These are phyloP conservation scores for Eupristina koningsbergeri DNA, from an alignment of 1,140 invertebrate species.

Conservation along the genomic window DNA sequence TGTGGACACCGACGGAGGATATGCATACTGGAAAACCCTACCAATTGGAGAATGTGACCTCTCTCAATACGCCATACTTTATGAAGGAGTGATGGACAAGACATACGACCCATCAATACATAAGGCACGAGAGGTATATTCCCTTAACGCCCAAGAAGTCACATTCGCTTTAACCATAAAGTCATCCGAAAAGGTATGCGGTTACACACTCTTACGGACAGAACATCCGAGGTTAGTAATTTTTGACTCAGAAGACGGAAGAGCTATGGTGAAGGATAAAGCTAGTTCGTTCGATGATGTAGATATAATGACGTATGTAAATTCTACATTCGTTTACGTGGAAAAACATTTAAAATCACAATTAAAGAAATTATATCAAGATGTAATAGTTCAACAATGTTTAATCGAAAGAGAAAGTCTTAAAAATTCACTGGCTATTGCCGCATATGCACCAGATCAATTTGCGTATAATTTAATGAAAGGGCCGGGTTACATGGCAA, in stretches of 20 bases:
- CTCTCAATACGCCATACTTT: constrained; percentile 47
- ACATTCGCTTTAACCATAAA: constrained; percentile 46
- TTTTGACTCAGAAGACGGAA: constrained; percentile 28
- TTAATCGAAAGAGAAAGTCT: too few relatives aligned
- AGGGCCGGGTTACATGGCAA: too few relatives aligned
- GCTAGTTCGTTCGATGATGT: too few relatives aligned
- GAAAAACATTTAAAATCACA: constrained; percentile 50
- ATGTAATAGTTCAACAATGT: not conserved
- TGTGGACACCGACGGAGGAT: not conserved
- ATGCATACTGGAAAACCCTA: constrained; percentile 42
- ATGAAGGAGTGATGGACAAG: constrained; percentile 42
- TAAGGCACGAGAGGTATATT: not conserved
- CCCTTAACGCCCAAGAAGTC: constrained; percentile 31
- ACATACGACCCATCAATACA: constrained; percentile 8
- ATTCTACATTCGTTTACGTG: not conserved
- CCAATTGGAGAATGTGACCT: constrained; percentile 37
- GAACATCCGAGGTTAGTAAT: constrained; percentile 57
- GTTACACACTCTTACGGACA: not conserved
- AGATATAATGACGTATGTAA: too few relatives aligned
- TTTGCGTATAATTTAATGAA: too few relatives aligned
- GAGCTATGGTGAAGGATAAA: too few relatives aligned
- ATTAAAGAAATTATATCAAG: constrained; percentile 35
- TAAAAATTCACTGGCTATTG: too few relatives aligned
- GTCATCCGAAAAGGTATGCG: not conserved
- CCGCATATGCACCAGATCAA: too few relatives aligned